These are phyloP conservation scores for Platysternon megacephalum DNA, from an alignment of 2,113 vertebrate genomes.

Conservation along the genomic window DNA sequence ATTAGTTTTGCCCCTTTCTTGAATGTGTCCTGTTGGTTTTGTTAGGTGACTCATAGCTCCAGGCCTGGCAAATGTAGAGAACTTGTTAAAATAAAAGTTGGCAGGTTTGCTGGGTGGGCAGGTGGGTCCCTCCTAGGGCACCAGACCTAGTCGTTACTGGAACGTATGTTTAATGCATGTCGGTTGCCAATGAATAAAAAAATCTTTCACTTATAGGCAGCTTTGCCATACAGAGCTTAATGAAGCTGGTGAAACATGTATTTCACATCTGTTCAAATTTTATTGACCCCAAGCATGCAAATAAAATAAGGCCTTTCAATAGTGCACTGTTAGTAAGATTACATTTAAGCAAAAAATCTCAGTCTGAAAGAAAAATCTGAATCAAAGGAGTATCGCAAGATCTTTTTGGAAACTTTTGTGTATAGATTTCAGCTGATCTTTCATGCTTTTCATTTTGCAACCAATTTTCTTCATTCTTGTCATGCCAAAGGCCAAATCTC, in stretches of 20 bases:
- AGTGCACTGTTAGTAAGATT: not conserved
- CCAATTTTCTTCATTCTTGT: not conserved
- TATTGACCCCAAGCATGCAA: not conserved
- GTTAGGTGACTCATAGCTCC: not conserved
- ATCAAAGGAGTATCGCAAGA: not conserved
- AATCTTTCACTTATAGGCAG: not conserved
- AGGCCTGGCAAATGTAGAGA: not conserved
- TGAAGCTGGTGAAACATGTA: not conserved
- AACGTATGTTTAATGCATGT: not conserved
- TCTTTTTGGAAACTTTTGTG: not conserved
- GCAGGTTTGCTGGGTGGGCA: not conserved
- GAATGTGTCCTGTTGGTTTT: not conserved
- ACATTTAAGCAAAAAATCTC: not conserved
- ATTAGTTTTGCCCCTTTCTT: constrained; percentile 15
- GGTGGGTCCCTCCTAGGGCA: constrained; percentile 10
- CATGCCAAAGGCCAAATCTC: not conserved
- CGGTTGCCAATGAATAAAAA: not conserved
- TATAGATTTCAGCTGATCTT: constrained; percentile 16
- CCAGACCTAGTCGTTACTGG: not conserved
- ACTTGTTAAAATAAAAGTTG: not conserved
- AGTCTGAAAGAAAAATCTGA: not conserved
- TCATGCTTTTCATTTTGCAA: not conserved
- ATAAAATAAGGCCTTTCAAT: not conserved
- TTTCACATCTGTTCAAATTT: not conserved
- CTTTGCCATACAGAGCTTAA: not conserved